Base-by-base conservation (phyloP, 2,888 invertebrate genomes). In the Bimastos eiseni region DNA sequence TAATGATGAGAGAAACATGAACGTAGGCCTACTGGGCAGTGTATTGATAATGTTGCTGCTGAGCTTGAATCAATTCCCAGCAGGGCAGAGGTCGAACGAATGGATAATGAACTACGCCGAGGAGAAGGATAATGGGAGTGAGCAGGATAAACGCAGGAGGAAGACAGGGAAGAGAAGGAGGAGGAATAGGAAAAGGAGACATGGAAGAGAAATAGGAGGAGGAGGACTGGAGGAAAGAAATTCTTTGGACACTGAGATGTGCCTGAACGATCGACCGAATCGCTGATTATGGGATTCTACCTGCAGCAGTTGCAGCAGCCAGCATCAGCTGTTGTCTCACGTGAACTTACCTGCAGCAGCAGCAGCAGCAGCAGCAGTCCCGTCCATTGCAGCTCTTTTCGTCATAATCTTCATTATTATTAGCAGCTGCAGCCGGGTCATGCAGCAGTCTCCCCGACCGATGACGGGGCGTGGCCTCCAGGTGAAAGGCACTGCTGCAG, bases 61-160 rank as follows among this genome's bases (percentile, higher is more conserved):
- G 30, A n/a, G 70, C 21, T 70, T 70, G 70, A n/a, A 70, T 70
- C 70, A n/a, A 70, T 70, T 70, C 8, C n/a, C 8, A 70, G 70
- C 70, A 70, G 70, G 30, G 70, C 70, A 30, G 8, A 36, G 88
- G 88, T 88, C 88, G 88, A 88, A 36, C 36, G 88, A 88, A 30
- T 88, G 88, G 30, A n/a, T 70, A 70, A 70, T 70, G 70, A 70
- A 11, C 70, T n/a, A 17, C 70, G 11, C 70, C 70, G 70, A 70
- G n/a, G 13, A n/a, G n/a, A n/a, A 70, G 70, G 17, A 24, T 21
- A 24, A 24, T 2, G 24, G 86, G 24, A 24, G 30, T 15, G 84
- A 84, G 84, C 21, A 84, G 36, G 36, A 36, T 15, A 24, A 36
- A 36, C 17, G 24, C 17, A 37, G 24, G 89, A 33, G 24, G 33